phyloP scores from a whole-genome alignment of 1,140 invertebrate species.

The Hetaerina americana region DNA sequence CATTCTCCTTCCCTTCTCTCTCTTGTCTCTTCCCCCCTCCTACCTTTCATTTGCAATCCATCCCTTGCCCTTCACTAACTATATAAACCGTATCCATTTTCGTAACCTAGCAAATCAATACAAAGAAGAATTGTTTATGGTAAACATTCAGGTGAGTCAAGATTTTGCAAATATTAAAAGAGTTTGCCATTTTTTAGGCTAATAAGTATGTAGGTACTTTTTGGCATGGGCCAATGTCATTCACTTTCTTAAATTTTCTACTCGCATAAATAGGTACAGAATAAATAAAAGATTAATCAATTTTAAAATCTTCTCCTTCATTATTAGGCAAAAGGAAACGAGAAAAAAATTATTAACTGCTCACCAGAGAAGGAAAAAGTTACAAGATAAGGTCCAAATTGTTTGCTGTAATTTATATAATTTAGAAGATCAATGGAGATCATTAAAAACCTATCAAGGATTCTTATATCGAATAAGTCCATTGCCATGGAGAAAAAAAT shows the following conservation, averaged over 20 bases:
- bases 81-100: too few relatives aligned
- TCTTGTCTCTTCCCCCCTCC: too few relatives aligned
- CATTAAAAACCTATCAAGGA: slow-evolving; percentile 45
- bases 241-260: neutral
- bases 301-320: neutral
- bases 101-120: too few relatives aligned
- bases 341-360: neutral
- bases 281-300: neutral
- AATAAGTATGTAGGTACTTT: neutral
- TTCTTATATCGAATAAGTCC: slow-evolving; percentile 46
- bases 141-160: too few relatives aligned
- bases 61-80: too few relatives aligned
- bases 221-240: neutral
- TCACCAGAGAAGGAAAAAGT: neutral
- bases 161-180: neutral
- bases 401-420: slow-evolving; percentile 26
- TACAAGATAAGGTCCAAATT: neutral
- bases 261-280: neutral
- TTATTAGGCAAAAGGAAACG: neutral
- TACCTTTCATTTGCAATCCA: too few relatives aligned
- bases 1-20: too few relatives aligned
- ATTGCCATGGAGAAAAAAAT: slow-evolving; percentile 36
- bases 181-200: neutral
- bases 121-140: too few relatives aligned
- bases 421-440: slow-evolving; percentile 44